Conservation (phyloP, 2,113 vertebrate genomes). For the Talpa occidentalis region DNA sequence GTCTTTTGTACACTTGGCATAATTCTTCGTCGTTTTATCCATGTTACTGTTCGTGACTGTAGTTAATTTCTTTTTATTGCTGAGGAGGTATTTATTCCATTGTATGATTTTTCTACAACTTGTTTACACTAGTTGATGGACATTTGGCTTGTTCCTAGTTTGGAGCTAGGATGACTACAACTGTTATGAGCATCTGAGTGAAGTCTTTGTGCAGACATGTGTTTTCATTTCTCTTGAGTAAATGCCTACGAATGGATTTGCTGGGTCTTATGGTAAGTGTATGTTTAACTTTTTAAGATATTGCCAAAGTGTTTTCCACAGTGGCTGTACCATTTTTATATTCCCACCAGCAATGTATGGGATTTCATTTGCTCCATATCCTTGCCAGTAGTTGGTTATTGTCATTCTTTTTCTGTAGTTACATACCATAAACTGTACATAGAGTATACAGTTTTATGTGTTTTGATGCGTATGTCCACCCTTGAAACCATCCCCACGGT, state of each 20-base stretch:
- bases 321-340: background rate
- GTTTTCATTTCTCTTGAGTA: conserved; percentile 49
- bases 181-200: conserved; percentile 14
- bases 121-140: background rate
- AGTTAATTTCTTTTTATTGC: background rate
- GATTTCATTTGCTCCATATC: background rate
- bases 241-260: background rate
- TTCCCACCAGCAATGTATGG: background rate
- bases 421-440: background rate
- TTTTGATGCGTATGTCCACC: background rate
- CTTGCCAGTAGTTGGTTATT: background rate
- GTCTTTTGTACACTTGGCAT: background rate
- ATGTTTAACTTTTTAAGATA: background rate
- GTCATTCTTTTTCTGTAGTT: background rate
- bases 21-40: background rate
- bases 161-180: background rate
- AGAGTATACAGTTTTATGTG: background rate
- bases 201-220: background rate
- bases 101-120: background rate
- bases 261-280: background rate
- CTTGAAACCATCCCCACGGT: background rate
- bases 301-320: background rate
- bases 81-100: background rate
- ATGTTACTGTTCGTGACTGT: background rate
- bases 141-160: background rate